phyloP scores from a whole-genome alignment of 1,140 invertebrate species.

The Oncopeltus fasciatus region DNA sequence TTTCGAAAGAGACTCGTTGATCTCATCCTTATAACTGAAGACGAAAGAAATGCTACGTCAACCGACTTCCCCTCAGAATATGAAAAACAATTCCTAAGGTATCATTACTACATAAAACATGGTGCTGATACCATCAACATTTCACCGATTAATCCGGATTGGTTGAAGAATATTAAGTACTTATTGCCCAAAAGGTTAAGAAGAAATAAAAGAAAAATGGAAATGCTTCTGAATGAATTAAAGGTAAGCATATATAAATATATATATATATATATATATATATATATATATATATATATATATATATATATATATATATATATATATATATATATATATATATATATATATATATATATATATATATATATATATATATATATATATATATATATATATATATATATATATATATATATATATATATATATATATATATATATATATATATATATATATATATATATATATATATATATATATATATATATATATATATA shows the following conservation, averaged over 20 bases:
- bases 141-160: slow-evolving; percentile 47
- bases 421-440: too few species aligned
- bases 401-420: too few species aligned
- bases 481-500: too few species aligned
- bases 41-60: slow-evolving; percentile 31
- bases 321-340: too few species aligned
- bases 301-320: too few species aligned
- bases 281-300: too few species aligned
- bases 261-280: too few species aligned
- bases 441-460: too few species aligned
- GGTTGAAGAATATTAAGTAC: slow-evolving; percentile 38
- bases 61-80: slow-evolving; percentile 36
- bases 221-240: slow-evolving; percentile 35
- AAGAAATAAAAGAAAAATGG: slow-evolving; percentile 35
- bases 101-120: slow-evolving; percentile 80
- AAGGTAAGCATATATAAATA: slow-evolving; percentile 34
- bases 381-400: too few species aligned
- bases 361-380: too few species aligned
- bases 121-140: slow-evolving; percentile 77
- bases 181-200: slow-evolving; percentile 33
- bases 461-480: too few species aligned
- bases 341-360: too few species aligned
- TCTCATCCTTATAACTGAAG: slow-evolving; percentile 36
- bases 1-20: slow-evolving; percentile 65
- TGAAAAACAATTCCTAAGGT: slow-evolving; percentile 57